Base-by-base conservation (phyloP, 2,113 vertebrate genomes). In the Megaleporinus macrocephalus region DNA sequence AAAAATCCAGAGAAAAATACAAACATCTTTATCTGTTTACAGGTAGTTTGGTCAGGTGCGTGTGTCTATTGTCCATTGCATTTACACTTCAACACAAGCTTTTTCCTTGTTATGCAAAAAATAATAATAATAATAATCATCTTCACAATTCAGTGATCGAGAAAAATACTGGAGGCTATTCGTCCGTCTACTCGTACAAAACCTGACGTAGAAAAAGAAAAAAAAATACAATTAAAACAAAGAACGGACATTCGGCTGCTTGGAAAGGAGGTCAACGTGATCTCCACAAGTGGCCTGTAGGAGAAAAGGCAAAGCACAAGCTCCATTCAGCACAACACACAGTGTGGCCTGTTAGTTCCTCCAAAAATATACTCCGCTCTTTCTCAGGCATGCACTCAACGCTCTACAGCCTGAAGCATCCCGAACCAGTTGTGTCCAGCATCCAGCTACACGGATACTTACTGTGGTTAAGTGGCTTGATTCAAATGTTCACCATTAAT, bases 161-260 rank as follows among this genome's bases (percentile, higher is more conserved):
- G 86, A 92, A 92, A 93, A 91, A 91, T 88, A 89, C 89, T 62
- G 84, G 55, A 70, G 27, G 63, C 29, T 83, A 85, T 86, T 87
- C 85, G 92, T 88, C 89, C 89, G 80, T 92, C 88, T 87, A 87
- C 89, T 88, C 86, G 88, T 93, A 93, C 89, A 93, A 89, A 94
- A 93, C 89, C 90, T 93, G 59, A 22, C 15, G 9, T 20, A 53
- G 49, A 73, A 73, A 63, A 44, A 57, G 6, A 22, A 47, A 41
- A 59, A 6, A 9, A 47, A 61, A 72, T 2, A 80, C n/a, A n/a
- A n/a, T n/a, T n/a, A n/a, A n/a, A n/a, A n/a, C n/a, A n/a, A n/a
- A n/a, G n/a, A n/a, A n/a, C n/a, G n/a, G n/a, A 76, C 78, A 76
- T 77, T 77, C 78, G 4, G 66, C 24, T 16, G 33, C 72, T 63